phyloP scores from a whole-genome alignment of 2,113 vertebrate species.

The Nerophis ophidion region DNA sequence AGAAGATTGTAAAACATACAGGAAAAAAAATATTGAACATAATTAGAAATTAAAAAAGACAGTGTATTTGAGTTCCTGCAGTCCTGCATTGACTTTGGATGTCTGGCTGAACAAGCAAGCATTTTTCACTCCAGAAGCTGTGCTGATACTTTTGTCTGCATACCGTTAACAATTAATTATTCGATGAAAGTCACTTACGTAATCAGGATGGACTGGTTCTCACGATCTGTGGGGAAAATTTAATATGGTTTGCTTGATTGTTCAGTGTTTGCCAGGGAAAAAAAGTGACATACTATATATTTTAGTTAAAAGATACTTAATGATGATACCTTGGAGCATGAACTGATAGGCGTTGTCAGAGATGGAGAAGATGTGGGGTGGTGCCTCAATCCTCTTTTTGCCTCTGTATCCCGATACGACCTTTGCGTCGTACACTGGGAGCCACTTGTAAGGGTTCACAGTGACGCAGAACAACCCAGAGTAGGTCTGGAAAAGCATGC shows the following conservation, averaged over 20 bases:
- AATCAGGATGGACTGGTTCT: constrained; percentile 74
- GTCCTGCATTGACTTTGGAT: no score
- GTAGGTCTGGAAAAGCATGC: constrained; percentile 69
- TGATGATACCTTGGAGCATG: constrained; percentile 63
- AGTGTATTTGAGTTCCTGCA: no score
- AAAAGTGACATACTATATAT: no score
- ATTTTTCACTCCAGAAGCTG: not conserved
- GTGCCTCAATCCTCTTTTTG: constrained; percentile 64
- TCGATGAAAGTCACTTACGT: constrained; percentile 71
- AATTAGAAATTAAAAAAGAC: no score
- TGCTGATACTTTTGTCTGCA: not conserved
- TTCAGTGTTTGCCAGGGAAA: no score
- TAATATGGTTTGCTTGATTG: no score
- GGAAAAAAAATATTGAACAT: not conserved
- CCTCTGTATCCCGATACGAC: constrained; percentile 57
- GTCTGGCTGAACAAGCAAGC: not conserved
- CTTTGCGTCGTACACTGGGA: constrained; percentile 74
- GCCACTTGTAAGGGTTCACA: constrained; percentile 84
- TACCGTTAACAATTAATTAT: not conserved
- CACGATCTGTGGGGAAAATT: constrained; percentile 67
- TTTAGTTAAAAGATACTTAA: not conserved
- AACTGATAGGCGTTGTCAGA: constrained; percentile 69
- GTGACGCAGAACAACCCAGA: constrained; percentile 83
- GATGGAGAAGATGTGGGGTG: constrained; percentile 68
- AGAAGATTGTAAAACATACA: no score